These are phyloP conservation scores for Theocolax elegans DNA, from an alignment of 1,140 invertebrate species.

Conservation along the genomic window DNA sequence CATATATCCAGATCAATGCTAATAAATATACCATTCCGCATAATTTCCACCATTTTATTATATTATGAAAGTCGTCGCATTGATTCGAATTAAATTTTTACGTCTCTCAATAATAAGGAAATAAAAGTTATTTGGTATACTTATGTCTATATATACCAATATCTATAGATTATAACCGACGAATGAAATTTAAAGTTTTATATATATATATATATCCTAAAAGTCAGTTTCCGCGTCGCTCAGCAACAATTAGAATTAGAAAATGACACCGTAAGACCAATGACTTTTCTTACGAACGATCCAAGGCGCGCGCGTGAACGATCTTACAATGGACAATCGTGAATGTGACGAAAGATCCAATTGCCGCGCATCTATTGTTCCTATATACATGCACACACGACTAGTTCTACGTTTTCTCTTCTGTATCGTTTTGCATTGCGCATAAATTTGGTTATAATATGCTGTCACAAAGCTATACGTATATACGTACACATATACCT, in stretches of 20 bases:
- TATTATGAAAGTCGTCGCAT: no score
- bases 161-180: no score
- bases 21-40: constrained; percentile 2
- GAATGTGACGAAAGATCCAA: constrained; percentile 43
- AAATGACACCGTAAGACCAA: constrained; percentile 2
- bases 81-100: no score
- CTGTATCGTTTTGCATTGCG: not conserved
- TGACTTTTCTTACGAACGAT: constrained; percentile 13
- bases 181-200: no score
- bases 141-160: no score
- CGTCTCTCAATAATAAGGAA: no score
- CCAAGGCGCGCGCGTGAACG: not conserved
- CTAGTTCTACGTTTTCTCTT: not conserved
- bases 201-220: no score
- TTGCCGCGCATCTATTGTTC: constrained; percentile 47
- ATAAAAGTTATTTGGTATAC: no score
- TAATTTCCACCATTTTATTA: not conserved
- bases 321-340: constrained; percentile 50
- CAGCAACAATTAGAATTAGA: constrained; percentile 35
- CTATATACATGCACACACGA: not conserved
- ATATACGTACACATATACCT: no score
- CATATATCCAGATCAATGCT: not conserved
- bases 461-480: no score
- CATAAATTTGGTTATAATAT: constrained; percentile 17
- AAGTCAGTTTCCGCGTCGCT: no score